Evolutionary conservation across 2,797 vertebrate species (phyloP), one percentile per base, ranked within the genome.

Genomic region (Acanthurus lineatus): DNA sequence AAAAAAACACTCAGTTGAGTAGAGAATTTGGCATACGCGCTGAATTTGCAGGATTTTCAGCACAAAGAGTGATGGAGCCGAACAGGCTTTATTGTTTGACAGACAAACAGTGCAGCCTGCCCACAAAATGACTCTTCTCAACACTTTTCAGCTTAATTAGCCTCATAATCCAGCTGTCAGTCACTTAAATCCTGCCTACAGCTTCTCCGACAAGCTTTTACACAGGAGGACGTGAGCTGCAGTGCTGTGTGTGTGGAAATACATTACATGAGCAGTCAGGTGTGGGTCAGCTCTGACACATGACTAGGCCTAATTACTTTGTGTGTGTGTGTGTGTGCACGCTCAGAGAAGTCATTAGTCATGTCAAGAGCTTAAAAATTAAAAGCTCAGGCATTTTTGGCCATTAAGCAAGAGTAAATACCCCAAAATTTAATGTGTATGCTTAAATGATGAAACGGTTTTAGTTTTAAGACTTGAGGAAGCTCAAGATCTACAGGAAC

Each of bases 91-190:
- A 63, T 74, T 56, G 53, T 73, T 65, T 76, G 62, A 73, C 25
- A 11, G 49, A 66, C 68, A 42, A 35, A 72, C 61, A 44, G 4
- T 6, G 17, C 12, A 32, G 77, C 20, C 47, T 72, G 16, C 15
- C 49, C 42, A 63, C 58, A 52, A 79, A 83, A 58, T 4, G 1
- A 66, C 57, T 52, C 73, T 59, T 81, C 69, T 67, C 66, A 62
- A 17, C 45, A 35, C 44, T 14, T 65, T 56, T 75, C 79, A 66
- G 19, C 19, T 32, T 82, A 69, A 81, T 86, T 82, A 82, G 79
- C 66, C 61, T 35, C 80, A 81, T 86, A 86, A 90, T 60, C 84
- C 73, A 71, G 47, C 84, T 84, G 75, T 76, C 83, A 70, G 61
- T 87, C 75, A 85, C 65, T 79, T 60, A 48, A 84, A 87, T 83